Evolutionary conservation across 1,140 invertebrate species (phyloP), one percentile per base, ranked within the genome.

Genomic region (Coptotermes formosanus): DNA sequence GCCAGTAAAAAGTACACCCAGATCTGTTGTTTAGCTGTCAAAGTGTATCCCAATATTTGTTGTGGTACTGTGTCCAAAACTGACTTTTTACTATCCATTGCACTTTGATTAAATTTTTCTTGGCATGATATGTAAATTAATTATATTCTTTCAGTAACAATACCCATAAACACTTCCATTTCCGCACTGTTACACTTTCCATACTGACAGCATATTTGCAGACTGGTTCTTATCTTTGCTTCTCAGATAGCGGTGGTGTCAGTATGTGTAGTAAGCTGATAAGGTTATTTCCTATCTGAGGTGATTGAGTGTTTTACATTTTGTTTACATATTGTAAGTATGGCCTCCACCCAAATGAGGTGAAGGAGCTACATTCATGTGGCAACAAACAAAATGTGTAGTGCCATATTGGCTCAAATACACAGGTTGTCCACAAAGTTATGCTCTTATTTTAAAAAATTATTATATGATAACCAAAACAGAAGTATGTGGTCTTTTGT

Each of bases 1-100:
- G 89, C 88, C 1, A 88, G 44, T 8, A 89, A 23, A 52, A 88
- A 88, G 38, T 85, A 55, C 6, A 87, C 43, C 87, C 87, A 88
- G 43, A 89, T 75, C 83, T 89, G 88, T 69, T 88, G 87, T 44
- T 82, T 85, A 14, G 87, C 59, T 11, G 88, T 48, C 21, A 86
- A 87, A 83, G 19, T 87, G 86, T 43, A 86, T 87, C n/a, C 85
- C 82, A 75, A 87, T 86, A 83, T 45, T 44, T 52, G 44, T 82
- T 48, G 38, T 75, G 85, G 85, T 32, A 82, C 82, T 25, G 30
- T 82, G 16, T 43, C 69, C 85, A 75, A 48, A 64, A 75, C 64
- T n/a, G 64, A 75, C 64, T n/a, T 75, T 30, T 75, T 30, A 30
- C 25, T 75, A 1, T 25, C 25, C n/a, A 75, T 75, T 14, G 64